Base-by-base conservation (phyloP, 2,888 invertebrate genomes). In the Osedax frankpressi region DNA sequence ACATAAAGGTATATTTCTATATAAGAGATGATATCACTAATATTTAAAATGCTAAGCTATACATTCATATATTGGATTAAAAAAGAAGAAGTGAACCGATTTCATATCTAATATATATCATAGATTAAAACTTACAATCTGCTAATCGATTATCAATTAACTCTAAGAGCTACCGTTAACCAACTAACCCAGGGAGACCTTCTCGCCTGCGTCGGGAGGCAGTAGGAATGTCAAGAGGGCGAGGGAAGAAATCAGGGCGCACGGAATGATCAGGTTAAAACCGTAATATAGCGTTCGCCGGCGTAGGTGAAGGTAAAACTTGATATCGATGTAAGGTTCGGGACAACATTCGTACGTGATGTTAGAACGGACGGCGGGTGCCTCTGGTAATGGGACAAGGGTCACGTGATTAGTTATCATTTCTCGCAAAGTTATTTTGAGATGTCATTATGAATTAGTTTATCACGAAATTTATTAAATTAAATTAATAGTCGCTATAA, bases 321-420 rank as follows among this genome's bases (percentile, higher is more conserved):
- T 79, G 65, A 79, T 77, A 75, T 79, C 79, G n/a, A 78, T 78
- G 74, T 79, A 79, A 14, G 75, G 75, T 70, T 77, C 79, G 11
- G 76, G 76, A 63, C 79, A 79, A 29, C 79, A 79, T 19, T 76
- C 75, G 72, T 79, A 79, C 2, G 65, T 74, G 27, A 74, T 73
- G 27, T 77, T 75, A 59, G 73, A 77, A 11, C 78, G 68, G 27
- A 70, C 74, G 6, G 76, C 78, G 28, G 73, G 74, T 6, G 70
- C 75, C 11, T 75, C 77, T 77, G 75, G 30, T 60, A n/a, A n/a
- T n/a, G n/a, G n/a, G 70, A 11, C 6, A 6, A 70, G 6, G 11
- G 14, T 6, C 28, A 71, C 3, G 25, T 24, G 25, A 6, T 24
- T n/a, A n/a, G n/a, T n/a, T n/a, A n/a, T 59, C 19, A 14, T 14